Evolutionary conservation across 2,113 vertebrate genomes (phyloP).

Genomic region (Eptatretus burgeri): DNA sequence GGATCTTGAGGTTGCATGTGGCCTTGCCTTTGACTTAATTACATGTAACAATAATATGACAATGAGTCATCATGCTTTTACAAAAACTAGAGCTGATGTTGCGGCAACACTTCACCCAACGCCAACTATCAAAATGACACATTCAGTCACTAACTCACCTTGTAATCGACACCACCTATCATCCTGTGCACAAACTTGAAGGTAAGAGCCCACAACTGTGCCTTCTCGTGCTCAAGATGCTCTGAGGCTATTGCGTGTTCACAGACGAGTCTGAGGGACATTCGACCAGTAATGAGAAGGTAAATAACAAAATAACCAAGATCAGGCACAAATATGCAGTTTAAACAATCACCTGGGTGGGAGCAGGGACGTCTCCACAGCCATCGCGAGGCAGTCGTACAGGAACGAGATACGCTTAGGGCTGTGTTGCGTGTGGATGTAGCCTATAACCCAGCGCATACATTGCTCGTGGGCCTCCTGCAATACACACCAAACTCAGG

Average conservation of each 20-base stretch:
- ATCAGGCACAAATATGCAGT: slow-evolving; percentile 2
- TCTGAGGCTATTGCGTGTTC: slow-evolving; percentile 62
- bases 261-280: slow-evolving; percentile 49
- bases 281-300: background rate
- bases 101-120: too few relatives aligned
- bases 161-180: slow-evolving; percentile 92
- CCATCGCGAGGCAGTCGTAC: slow-evolving; percentile 83
- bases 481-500: slow-evolving; percentile 10
- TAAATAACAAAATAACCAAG: background rate
- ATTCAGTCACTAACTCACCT: slow-evolving; percentile 23
- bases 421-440: slow-evolving; percentile 77
- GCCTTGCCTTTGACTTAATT: too few relatives aligned
- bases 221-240: slow-evolving; percentile 74
- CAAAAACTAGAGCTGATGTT: too few relatives aligned
- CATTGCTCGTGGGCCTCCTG: slow-evolving; percentile 93
- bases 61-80: background rate
- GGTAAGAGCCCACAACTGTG: slow-evolving; percentile 74
- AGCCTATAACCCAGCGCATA: slow-evolving; percentile 81
- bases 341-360: slow-evolving; percentile 39
- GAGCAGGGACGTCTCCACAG: slow-evolving; percentile 63
- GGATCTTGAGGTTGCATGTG: too few relatives aligned
- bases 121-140: too few relatives aligned
- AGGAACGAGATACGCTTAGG: slow-evolving; percentile 93
- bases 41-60: background rate
- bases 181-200: slow-evolving; percentile 79